phyloP scores from a whole-genome alignment of 2,797 vertebrate species.

The Phrynocephalus vlangalii region DNA sequence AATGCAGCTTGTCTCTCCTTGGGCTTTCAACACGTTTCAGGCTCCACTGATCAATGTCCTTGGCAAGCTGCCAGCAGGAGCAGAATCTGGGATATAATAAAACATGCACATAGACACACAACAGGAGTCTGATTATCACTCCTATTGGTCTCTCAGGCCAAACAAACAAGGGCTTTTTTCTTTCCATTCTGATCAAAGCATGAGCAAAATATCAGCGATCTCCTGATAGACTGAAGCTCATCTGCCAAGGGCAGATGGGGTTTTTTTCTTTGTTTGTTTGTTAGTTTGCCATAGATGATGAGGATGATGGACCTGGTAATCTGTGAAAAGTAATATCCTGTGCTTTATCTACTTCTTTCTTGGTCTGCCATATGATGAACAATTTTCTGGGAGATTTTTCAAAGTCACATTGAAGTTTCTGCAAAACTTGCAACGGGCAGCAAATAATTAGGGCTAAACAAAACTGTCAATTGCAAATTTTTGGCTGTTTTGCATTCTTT shows the following conservation, averaged over 20 bases:
- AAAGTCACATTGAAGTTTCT: constrained; percentile 34
- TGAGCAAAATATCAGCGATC: constrained; percentile 14
- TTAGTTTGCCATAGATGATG: not conserved
- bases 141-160: not conserved
- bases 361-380: constrained; percentile 27
- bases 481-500: not conserved
- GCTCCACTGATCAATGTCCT: constrained; percentile 13
- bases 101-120: accelerated
- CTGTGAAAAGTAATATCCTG: constrained; percentile 54
- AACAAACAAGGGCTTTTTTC: not conserved
- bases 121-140: not conserved
- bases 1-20: constrained; percentile 4
- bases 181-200: constrained; percentile 13
- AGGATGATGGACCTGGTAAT: constrained; percentile 8
- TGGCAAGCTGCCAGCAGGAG: constrained; percentile 24
- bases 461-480: not conserved
- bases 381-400: constrained; percentile 21
- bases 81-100: constrained; percentile 20
- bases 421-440: constrained; percentile 5
- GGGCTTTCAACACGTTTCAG: constrained; percentile 29
- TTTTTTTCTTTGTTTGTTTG: not conserved
- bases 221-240: not conserved
- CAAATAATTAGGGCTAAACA: not conserved
- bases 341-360: constrained; percentile 33
- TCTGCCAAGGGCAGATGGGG: not conserved